Conservation (phyloP, 2,797 vertebrate genomes). For the Microcaecilia unicolor region DNA sequence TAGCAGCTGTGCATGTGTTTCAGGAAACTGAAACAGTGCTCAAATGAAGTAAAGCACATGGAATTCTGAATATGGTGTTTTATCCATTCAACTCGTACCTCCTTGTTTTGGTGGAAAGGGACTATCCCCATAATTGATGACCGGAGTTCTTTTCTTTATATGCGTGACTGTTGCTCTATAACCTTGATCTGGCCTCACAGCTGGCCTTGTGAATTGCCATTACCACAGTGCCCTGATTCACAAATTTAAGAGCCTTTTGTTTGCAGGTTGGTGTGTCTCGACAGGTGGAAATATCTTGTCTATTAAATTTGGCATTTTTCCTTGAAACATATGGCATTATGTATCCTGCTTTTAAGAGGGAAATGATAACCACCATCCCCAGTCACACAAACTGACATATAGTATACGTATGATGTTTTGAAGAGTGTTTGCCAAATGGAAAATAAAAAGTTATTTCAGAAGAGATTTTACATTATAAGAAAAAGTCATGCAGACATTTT, state of each 20-base stretch:
- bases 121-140: conserved; percentile 30
- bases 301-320: background rate
- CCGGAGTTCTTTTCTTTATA: conserved; percentile 35
- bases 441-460: too few relatives aligned
- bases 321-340: too few relatives aligned
- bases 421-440: background rate
- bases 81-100: conserved; percentile 25
- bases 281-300: background rate
- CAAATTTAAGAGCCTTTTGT: background rate
- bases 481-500: too few relatives aligned
- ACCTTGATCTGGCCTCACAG: conserved; percentile 7
- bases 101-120: conserved; percentile 33
- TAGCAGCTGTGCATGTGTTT: background rate
- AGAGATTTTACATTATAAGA: too few relatives aligned
- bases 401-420: background rate
- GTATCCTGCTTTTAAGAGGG: too few relatives aligned
- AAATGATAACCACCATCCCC: too few relatives aligned
- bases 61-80: conserved; percentile 25
- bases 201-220: background rate
- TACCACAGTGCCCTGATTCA: background rate
- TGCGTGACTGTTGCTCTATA: conserved; percentile 16
- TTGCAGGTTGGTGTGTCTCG: background rate
- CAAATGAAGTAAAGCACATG: conserved; percentile 56
- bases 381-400: too few relatives aligned
- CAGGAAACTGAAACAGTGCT: conserved; percentile 17